A percentile compares a stretch with the other conserved stretches of the same genome.
phyloP scores from a whole-genome alignment of 2,797 vertebrate species.

The Rhadinocentrus ornatus region DNA sequence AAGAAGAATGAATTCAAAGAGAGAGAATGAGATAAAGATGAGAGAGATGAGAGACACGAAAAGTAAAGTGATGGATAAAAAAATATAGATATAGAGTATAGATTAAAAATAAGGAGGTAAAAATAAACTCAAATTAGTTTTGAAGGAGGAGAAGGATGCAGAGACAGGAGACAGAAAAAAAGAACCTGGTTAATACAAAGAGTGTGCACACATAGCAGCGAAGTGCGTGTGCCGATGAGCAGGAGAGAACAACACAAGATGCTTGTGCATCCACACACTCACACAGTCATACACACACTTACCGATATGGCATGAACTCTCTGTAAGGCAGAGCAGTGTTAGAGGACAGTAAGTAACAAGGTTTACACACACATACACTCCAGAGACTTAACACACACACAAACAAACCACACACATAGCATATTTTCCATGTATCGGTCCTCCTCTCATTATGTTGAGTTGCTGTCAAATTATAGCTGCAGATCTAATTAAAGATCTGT shows the following conservation, averaged over 20 bases:
- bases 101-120: slow-evolving; percentile 4
- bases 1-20: slow-evolving; percentile 23
- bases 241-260: slow-evolving; percentile 52
- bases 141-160: slow-evolving; percentile 8
- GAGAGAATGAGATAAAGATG: slow-evolving; percentile 12
- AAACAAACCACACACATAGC: slow-evolving; percentile 8
- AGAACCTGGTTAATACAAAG: slow-evolving; percentile 54
- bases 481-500: neutral
- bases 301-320: slow-evolving; percentile 79
- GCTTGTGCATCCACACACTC: slow-evolving; percentile 8
- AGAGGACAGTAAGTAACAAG: slow-evolving; percentile 75
- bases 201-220: slow-evolving; percentile 38
- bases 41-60: slow-evolving; percentile 4
- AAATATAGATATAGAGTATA: neutral
- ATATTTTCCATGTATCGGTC: neutral
- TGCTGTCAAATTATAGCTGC: neutral
- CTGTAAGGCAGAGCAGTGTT: slow-evolving; percentile 82
- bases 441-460: neutral
- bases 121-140: slow-evolving; percentile 10
- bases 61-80: neutral
- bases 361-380: slow-evolving; percentile 36
- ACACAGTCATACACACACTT: slow-evolving; percentile 68
- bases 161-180: slow-evolving; percentile 40
- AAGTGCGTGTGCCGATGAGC: slow-evolving; percentile 37
- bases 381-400: slow-evolving; percentile 22